phyloP scores from a whole-genome alignment of 2,888 invertebrate genomes.

The Hetaerina titia region DNA sequence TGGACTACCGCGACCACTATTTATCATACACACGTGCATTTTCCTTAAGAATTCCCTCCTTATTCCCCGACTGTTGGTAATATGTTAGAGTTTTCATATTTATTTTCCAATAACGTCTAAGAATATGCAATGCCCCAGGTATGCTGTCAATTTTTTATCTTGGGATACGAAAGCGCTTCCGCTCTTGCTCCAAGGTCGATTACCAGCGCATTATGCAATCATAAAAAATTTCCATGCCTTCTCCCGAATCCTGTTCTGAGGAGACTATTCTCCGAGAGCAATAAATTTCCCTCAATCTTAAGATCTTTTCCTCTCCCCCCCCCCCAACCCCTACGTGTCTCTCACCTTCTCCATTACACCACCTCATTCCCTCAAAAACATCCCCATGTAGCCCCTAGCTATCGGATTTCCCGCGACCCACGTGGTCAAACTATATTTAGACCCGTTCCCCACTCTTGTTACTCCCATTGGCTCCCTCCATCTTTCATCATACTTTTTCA shows the following conservation, averaged over 20 bases:
- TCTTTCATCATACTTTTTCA: neutral
- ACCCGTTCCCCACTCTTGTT: neutral
- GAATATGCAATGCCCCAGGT: too few relatives aligned
- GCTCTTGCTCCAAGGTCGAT: neutral
- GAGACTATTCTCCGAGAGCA: neutral
- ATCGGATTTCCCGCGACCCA: neutral
- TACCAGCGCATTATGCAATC: neutral
- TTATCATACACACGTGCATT: too few relatives aligned
- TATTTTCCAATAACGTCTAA: too few relatives aligned
- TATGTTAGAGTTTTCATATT: too few relatives aligned
- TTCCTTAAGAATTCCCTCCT: too few relatives aligned
- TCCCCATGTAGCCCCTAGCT: neutral
- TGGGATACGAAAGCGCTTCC: neutral
- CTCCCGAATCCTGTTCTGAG: neutral
- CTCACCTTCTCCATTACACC: constrained; percentile 7
- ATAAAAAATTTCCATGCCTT: neutral
- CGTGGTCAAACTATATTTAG: constrained; percentile 9
- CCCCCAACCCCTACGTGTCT: neutral
- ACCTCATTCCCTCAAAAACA: neutral
- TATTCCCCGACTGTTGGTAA: too few relatives aligned
- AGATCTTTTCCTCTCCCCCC: neutral
- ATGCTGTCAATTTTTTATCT: too few relatives aligned
- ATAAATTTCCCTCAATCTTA: constrained; percentile 20
- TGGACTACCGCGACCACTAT: too few relatives aligned
- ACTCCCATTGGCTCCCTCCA: neutral